Evolutionary conservation across 2,888 invertebrate genomes (phyloP).

Genomic region (Orthosia cruda): DNA sequence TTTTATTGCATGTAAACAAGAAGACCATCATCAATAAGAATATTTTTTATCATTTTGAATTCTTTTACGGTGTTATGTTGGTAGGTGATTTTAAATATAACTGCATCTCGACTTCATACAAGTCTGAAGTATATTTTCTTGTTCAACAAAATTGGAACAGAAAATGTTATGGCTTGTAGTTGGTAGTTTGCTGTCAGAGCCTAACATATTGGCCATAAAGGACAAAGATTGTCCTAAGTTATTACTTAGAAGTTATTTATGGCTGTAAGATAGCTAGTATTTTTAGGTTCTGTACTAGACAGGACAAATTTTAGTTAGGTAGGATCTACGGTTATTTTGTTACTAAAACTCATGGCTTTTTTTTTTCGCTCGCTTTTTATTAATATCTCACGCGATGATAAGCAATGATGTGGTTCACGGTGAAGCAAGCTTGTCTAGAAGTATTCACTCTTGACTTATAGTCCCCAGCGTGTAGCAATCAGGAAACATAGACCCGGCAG

Average conservation of each 20-base stretch:
- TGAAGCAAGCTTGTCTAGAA: no score
- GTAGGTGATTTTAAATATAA: background rate
- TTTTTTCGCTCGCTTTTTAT: no score
- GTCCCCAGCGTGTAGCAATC: no score
- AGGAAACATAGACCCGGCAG: no score
- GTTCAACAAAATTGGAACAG: conserved; percentile 6
- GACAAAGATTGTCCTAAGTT: conserved; percentile 31
- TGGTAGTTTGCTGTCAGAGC: conserved; percentile 19
- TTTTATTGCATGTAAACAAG: no score
- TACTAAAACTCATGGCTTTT: no score
- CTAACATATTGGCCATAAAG: conserved; percentile 36
- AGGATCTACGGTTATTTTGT: background rate
- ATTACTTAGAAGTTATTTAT: conserved; percentile 30
- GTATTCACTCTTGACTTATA: no score
- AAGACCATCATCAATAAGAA: background rate
- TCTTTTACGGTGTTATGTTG: background rate
- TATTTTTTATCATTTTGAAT: background rate
- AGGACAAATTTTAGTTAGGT: background rate
- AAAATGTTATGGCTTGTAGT: background rate
- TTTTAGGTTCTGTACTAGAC: background rate
- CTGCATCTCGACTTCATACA: background rate
- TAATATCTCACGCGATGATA: no score
- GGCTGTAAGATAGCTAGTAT: conserved; percentile 9
- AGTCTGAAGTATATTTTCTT: background rate
- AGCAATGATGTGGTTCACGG: no score